Conservation (phyloP, 2,113 vertebrate species). For the Cisticola juncidis region DNA sequence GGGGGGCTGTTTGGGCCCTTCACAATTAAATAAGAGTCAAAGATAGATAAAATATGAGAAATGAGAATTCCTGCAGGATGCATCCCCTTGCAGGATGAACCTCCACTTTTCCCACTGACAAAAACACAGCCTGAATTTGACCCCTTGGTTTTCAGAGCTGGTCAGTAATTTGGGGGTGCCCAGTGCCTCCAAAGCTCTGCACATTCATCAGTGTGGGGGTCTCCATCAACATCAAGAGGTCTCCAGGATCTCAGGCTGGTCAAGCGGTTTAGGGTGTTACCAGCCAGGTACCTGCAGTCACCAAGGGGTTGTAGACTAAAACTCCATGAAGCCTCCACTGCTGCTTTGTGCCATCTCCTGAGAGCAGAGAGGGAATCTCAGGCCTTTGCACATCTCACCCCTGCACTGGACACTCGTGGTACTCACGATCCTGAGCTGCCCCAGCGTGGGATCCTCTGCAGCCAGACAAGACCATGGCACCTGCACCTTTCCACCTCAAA, state of each 20-base stretch:
- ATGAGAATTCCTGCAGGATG: background rate
- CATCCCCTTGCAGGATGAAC: background rate
- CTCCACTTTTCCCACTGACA: accelerated
- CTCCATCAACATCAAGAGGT: background rate
- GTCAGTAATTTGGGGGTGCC: background rate
- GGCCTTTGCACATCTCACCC: background rate
- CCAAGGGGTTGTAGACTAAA: background rate
- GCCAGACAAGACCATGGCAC: accelerated
- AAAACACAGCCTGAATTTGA: background rate
- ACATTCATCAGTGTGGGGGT: accelerated
- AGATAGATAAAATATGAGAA: constrained; percentile 3
- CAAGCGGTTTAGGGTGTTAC: background rate
- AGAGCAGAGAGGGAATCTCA: background rate
- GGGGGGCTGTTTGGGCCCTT: background rate
- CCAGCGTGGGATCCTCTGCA: background rate
- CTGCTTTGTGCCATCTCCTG: background rate
- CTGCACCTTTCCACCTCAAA: background rate
- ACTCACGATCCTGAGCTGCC: background rate
- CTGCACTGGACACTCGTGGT: background rate
- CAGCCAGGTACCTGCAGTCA: background rate
- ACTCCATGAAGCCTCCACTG: background rate
- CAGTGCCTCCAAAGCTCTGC: background rate
- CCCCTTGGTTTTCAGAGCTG: background rate
- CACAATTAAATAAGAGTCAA: background rate
- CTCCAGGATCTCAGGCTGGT: background rate